These are phyloP conservation scores for Chiloscyllium punctatum DNA, from an alignment of 2,797 vertebrate genomes.

Conservation along the genomic window DNA sequence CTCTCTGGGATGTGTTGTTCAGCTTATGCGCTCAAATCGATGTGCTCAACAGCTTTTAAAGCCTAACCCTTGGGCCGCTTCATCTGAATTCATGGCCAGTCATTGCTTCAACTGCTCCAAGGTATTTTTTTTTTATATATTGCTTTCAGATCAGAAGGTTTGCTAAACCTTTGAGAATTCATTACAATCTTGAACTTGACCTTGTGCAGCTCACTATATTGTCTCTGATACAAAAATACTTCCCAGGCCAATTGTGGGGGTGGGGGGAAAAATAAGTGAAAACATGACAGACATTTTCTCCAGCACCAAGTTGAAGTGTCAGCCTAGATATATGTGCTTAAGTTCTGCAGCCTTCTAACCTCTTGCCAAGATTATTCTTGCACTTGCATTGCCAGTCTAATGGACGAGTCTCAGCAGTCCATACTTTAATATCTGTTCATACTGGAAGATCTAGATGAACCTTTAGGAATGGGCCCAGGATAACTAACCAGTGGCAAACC, in stretches of 20 bases:
- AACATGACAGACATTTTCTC: neutral
- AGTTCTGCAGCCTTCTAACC: neutral
- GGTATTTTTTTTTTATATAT: neutral
- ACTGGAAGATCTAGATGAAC: neutral
- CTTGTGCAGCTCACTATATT: neutral
- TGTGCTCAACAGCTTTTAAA: neutral
- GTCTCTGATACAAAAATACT: neutral
- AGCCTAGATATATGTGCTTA: neutral
- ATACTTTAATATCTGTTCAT: neutral
- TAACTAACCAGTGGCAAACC: neutral
- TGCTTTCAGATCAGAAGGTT: neutral
- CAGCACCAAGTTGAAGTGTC: neutral
- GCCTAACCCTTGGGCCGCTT: neutral
- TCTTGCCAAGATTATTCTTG: neutral
- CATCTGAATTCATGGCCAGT: neutral
- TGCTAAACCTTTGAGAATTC: neutral
- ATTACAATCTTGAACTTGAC: neutral
- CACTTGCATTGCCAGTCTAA: too few species aligned
- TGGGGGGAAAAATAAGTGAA: neutral
- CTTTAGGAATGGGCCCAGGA: neutral
- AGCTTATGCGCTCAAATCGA: neutral
- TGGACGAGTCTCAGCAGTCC: neutral
- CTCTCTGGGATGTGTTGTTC: neutral
- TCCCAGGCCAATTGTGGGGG: neutral
- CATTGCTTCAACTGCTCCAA: neutral